phyloP scores from a whole-genome alignment of 1,140 invertebrate genomes.

The Adoxophyes honmai region DNA sequence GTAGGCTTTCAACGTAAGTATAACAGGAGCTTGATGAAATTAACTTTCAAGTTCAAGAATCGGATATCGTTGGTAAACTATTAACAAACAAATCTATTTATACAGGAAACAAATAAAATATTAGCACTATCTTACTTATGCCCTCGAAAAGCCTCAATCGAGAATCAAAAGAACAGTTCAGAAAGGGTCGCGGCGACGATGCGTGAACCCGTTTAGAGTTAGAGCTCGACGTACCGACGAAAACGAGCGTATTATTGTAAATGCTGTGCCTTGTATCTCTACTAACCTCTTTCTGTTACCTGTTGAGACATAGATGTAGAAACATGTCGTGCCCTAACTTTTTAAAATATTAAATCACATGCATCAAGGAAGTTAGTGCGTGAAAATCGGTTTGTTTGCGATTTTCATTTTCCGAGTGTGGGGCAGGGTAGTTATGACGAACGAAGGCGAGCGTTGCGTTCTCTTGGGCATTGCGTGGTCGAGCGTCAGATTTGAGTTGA shows the following conservation, averaged over 20 bases:
- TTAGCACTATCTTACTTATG: background rate
- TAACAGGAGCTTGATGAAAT: too few species aligned
- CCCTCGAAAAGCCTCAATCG: background rate
- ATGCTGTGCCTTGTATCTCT: background rate
- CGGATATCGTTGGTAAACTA: too few species aligned
- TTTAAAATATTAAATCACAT: background rate
- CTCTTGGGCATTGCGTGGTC: constrained; percentile 19
- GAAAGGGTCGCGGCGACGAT: background rate
- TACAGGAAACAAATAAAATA: too few species aligned
- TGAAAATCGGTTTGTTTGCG: background rate
- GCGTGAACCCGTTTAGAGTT: background rate
- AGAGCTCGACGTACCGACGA: background rate
- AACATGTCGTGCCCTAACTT: too few species aligned
- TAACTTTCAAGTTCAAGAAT: too few species aligned
- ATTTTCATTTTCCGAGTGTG: background rate
- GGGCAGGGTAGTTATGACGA: background rate
- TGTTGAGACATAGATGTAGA: background rate
- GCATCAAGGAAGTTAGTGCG: background rate
- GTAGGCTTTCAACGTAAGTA: too few species aligned
- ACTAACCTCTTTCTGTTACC: too few species aligned
- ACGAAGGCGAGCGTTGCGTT: background rate
- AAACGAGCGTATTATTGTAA: background rate
- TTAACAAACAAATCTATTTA: too few species aligned
- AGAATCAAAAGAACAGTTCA: background rate
- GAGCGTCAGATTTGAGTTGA: constrained; percentile 63